These are phyloP conservation scores for Scolanthus callimorphus DNA, from an alignment of 92 coral and sea anemone species.

Conservation along the genomic window DNA sequence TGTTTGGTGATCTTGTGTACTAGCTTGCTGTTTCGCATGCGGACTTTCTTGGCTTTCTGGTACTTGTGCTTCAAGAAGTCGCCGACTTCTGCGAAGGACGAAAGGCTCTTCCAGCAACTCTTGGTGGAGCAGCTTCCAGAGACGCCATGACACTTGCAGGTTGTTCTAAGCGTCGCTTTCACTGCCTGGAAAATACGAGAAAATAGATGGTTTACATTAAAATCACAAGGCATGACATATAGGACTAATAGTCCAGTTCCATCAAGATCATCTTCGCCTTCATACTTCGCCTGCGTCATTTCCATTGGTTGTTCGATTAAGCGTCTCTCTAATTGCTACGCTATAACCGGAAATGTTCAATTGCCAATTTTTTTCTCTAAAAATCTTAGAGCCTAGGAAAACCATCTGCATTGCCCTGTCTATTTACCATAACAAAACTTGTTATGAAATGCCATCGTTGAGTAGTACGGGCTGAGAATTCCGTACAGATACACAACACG, in stretches of 20 bases:
- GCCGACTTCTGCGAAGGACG: conserved; percentile 55
- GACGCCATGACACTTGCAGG: conserved; percentile 86
- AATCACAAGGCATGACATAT: no score
- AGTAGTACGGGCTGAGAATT: no score
- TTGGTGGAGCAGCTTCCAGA: conserved; percentile 65
- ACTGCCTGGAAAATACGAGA: conserved; percentile 47
- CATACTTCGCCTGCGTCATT: no score
- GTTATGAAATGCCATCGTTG: background rate
- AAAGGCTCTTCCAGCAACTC: conserved; percentile 74
- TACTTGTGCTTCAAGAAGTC: conserved; percentile 54
- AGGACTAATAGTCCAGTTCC: no score
- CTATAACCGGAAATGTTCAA: no score
- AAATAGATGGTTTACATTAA: background rate
- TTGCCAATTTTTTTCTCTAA: no score
- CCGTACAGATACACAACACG: no score
- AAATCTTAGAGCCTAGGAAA: no score
- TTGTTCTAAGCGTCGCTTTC: conserved; percentile 44
- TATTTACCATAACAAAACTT: background rate
- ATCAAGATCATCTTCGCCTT: no score
- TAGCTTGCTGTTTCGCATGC: conserved; percentile 21
- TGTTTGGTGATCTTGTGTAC: conserved; percentile 24
- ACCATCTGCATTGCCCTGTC: no score
- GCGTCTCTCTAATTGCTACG: no score
- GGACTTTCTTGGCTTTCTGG: conserved; percentile 42
- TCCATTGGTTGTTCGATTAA: no score